These are phyloP conservation scores for Plemyria rubiginata DNA, from an alignment of 2,888 invertebrate species.

Conservation along the genomic window DNA sequence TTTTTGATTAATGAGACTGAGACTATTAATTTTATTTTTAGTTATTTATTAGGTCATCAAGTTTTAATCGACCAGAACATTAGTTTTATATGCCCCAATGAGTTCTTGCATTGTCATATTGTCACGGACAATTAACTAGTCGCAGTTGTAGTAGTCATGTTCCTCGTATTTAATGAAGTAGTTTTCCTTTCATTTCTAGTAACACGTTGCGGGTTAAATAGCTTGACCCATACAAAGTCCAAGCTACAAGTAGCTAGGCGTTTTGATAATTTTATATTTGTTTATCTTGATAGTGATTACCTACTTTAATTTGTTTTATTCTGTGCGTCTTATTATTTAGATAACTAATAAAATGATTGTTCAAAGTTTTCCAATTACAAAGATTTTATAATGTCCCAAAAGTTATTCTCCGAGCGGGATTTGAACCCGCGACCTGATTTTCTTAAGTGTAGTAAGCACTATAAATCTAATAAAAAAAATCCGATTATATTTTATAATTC, in stretches of 20 bases:
- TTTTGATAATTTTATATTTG: slow-evolving; percentile 18
- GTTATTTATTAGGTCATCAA: slow-evolving; percentile 23
- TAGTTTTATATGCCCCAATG: no score
- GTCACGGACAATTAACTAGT: background rate
- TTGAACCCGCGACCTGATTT: no score
- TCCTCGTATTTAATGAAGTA: slow-evolving; percentile 10
- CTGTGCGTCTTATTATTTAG: slow-evolving; percentile 1
- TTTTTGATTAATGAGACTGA: background rate
- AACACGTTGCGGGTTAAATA: slow-evolving; percentile 20
- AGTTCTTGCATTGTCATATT: background rate
- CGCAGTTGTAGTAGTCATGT: background rate
- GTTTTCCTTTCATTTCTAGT: slow-evolving; percentile 21
- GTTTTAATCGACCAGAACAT: slow-evolving; percentile 15
- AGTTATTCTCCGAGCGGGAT: no score
- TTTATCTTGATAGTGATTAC: slow-evolving; percentile 17
- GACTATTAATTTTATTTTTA: slow-evolving; percentile 12
- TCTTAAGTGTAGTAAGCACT: no score
- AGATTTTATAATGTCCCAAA: no score
- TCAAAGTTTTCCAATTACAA: no score
- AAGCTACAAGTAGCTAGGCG: slow-evolving; percentile 1
- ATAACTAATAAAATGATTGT: background rate
- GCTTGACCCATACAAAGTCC: slow-evolving; percentile 30
- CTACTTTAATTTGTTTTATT: slow-evolving; percentile 22
- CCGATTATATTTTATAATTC: no score
- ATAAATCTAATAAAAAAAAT: no score